phyloP scores from a whole-genome alignment of 92 coral and sea anemone species.

The Bergia sp. region DNA sequence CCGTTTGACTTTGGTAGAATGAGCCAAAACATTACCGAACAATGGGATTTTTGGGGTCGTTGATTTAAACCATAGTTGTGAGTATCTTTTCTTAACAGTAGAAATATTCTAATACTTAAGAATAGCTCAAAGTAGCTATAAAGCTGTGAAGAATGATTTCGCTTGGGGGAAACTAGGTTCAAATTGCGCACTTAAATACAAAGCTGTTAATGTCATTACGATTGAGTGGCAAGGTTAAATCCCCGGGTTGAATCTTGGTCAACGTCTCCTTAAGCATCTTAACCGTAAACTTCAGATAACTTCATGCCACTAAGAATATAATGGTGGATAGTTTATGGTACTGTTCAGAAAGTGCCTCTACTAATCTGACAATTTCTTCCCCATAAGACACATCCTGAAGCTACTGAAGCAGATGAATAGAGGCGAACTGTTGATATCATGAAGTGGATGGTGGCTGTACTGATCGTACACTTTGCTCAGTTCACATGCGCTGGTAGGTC shows the following conservation, averaged over 20 bases:
- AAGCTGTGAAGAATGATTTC: background rate
- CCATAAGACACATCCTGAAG: background rate
- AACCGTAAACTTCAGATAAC: background rate
- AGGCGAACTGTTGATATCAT: background rate
- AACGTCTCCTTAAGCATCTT: background rate
- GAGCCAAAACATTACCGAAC: background rate
- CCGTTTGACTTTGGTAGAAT: background rate
- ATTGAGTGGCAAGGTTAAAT: background rate
- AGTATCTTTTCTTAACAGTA: background rate
- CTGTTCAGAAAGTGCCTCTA: background rate
- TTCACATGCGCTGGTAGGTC: conserved; percentile 34
- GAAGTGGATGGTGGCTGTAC: conserved; percentile 34
- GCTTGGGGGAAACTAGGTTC: background rate
- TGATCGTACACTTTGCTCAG: conserved; percentile 9
- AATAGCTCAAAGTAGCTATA: background rate
- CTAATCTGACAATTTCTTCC: background rate
- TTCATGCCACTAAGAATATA: background rate
- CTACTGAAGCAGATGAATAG: background rate
- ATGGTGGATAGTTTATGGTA: background rate
- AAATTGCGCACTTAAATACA: background rate
- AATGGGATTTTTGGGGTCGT: background rate
- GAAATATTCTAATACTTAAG: background rate
- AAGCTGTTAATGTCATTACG: background rate
- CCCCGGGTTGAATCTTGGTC: background rate
- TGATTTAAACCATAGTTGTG: background rate